A percentile compares a stretch with the other conserved stretches of the same genome.
phyloP scores from a whole-genome alignment of 2,888 invertebrate genomes.

The Brachylomia viminalis region DNA sequence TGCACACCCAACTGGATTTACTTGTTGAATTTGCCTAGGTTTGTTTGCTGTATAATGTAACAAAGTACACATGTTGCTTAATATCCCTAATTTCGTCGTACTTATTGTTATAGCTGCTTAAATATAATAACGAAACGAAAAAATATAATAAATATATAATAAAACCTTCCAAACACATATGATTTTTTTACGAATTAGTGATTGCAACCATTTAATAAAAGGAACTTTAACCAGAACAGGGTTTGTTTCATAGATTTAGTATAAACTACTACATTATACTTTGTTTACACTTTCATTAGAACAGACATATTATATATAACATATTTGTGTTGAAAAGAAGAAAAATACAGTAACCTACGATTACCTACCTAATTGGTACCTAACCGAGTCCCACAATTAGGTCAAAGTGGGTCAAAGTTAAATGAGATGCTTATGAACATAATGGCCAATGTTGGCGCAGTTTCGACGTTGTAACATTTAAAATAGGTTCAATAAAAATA shows the following conservation, averaged over 20 bases:
- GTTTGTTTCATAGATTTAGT: too few relatives aligned
- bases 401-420: slow-evolving; percentile 37
- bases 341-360: slow-evolving; percentile 9
- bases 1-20: slow-evolving; percentile 22
- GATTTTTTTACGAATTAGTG: background rate
- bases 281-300: background rate
- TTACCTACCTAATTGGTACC: slow-evolving; percentile 14
- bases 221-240: too few relatives aligned
- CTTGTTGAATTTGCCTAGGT: slow-evolving; percentile 51
- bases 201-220: background rate
- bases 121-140: background rate
- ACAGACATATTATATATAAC: background rate
- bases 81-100: background rate
- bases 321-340: slow-evolving; percentile 1
- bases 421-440: slow-evolving; percentile 43
- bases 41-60: background rate
- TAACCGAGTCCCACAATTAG: slow-evolving; percentile 40
- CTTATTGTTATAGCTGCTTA: background rate
- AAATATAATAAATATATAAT: too few relatives aligned
- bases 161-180: background rate
- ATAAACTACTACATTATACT: too few relatives aligned
- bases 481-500: background rate
- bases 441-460: slow-evolving; percentile 39
- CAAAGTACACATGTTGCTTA: background rate
- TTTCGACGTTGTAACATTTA: slow-evolving; percentile 16